Percentiles rank a stretch among this genome's conserved stretches.
Evolutionary conservation across 2,888 invertebrate species (phyloP).

Genomic region (Calliopum simillimum): DNA sequence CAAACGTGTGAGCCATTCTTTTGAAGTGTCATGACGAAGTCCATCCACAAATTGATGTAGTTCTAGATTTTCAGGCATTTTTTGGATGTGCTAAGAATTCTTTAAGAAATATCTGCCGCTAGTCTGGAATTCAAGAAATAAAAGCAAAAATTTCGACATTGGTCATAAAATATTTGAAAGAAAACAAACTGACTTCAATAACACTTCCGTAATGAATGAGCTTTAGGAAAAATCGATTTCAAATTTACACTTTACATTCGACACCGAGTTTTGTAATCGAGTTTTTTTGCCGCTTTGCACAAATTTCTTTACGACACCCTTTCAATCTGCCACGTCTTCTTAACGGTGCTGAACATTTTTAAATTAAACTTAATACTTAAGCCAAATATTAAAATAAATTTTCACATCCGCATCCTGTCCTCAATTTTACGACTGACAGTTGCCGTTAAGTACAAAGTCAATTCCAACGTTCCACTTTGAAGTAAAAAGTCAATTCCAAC

Average conservation of each 20-base stretch:
- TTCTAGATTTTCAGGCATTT: conserved; percentile 83
- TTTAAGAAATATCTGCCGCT: no score
- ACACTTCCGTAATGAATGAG: not conserved
- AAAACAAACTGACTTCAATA: not conserved
- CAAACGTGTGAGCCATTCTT: conserved; percentile 58
- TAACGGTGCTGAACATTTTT: not conserved
- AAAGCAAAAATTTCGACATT: no score
- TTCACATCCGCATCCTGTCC: conserved; percentile 41
- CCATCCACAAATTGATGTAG: conserved; percentile 82
- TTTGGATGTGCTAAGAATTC: not conserved
- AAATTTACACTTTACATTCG: not conserved
- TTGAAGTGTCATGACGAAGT: conserved; percentile 58
- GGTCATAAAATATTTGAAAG: not conserved
- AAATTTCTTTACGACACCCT: not conserved
- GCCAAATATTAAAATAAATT: conserved; percentile 9
- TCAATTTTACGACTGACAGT: conserved; percentile 15
- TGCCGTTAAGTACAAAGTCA: no score
- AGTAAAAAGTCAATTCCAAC: no score
- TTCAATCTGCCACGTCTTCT: not conserved
- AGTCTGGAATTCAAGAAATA: no score
- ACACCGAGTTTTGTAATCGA: not conserved
- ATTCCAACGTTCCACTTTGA: no score
- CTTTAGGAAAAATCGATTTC: conserved; percentile 29
- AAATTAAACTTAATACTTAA: not conserved
- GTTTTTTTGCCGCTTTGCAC: not conserved